Base-by-base conservation (phyloP, 2,888 invertebrate species). In the Isotomurus palustris region DNA sequence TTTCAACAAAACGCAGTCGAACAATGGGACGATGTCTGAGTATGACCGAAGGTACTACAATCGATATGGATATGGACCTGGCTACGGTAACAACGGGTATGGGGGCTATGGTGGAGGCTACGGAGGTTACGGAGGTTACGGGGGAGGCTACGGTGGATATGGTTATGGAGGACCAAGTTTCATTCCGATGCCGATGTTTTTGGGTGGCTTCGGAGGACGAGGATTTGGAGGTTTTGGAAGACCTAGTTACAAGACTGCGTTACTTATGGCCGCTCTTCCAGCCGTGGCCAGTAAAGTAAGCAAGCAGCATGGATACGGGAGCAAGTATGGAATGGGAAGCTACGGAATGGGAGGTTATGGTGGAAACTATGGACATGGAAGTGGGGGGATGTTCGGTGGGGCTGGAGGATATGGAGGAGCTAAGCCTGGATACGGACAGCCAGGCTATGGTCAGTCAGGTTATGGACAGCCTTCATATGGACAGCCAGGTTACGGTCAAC, bases 191-290 rank as follows among this genome's bases (percentile, higher is more conserved):
- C 50, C 45, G 2, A 40, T 25, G 21, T 27, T 40, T 8, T 48
- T 50, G 24, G 55, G 55, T 28, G 24, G 19, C 24, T 41, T 40
- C 14, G 28, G 58, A 2, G 55, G 63, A 4, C 52, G 32, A 38
- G 54, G 56, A 14, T 41, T 51, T 2, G 50, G 54, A 6, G 57
- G 58, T 3, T 43, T 56, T 12, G 59, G 56, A 12, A 62, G 68
- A 1, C 57, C 60, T n/a, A 59, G 58, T 50, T 64, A 60, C 47
- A 68, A 68, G 51, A 60, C 69, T 2, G 63, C 66, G 1, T 60
- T 69, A 65, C 21, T 68, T 10, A 61, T 69, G 65, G 64, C 65
- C 1, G 64, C 69, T 6, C 56, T 69, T 38, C 69, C 69, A 2
- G 43, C 43, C 14, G 60, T 63, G 24, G 67, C 66, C 3, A 63